Evolutionary conservation across 2,888 invertebrate genomes (phyloP).

Genomic region (Hirtodrosophila confusa): DNA sequence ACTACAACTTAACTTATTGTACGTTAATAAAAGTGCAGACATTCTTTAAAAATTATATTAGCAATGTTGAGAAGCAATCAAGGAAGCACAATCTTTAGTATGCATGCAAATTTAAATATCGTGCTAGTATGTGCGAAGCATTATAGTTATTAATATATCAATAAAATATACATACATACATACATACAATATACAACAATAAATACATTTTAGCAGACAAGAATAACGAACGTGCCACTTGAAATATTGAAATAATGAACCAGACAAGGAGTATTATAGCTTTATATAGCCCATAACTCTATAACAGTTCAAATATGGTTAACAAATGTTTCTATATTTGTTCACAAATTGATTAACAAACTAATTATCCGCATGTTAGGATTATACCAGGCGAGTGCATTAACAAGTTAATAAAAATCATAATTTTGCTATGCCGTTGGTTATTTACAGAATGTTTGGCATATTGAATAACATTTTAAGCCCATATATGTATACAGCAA

Average conservation of each 20-base stretch:
- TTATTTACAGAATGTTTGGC: constrained; percentile 23
- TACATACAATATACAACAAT: constrained; percentile 7
- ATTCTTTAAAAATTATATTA: constrained; percentile 11
- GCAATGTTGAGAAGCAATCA: constrained; percentile 11
- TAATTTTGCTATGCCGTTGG: constrained; percentile 21
- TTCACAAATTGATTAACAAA: background rate
- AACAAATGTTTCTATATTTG: constrained; percentile 27
- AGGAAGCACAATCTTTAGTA: constrained; percentile 34
- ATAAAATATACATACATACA: constrained; percentile 20
- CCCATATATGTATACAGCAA: constrained; percentile 34
- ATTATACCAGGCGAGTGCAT: constrained; percentile 32
- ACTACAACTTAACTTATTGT: constrained; percentile 6
- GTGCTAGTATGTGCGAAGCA: constrained; percentile 47
- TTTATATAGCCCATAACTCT: constrained; percentile 12
- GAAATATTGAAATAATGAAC: constrained; percentile 11
- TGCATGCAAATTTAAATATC: constrained; percentile 44
- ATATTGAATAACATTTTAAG: constrained; percentile 3
- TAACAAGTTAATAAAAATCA: constrained; percentile 22
- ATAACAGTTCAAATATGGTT: constrained; percentile 30
- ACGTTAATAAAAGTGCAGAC: constrained; percentile 15
- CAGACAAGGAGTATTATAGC: constrained; percentile 21
- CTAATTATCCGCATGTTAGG: constrained; percentile 18
- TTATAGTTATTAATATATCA: constrained; percentile 55
- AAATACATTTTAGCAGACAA: constrained; percentile 28
- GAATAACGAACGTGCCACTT: constrained; percentile 28